These are phyloP conservation scores for Pseudomyrmex cubaensis DNA, from an alignment of 1,140 invertebrate genomes.

Conservation along the genomic window DNA sequence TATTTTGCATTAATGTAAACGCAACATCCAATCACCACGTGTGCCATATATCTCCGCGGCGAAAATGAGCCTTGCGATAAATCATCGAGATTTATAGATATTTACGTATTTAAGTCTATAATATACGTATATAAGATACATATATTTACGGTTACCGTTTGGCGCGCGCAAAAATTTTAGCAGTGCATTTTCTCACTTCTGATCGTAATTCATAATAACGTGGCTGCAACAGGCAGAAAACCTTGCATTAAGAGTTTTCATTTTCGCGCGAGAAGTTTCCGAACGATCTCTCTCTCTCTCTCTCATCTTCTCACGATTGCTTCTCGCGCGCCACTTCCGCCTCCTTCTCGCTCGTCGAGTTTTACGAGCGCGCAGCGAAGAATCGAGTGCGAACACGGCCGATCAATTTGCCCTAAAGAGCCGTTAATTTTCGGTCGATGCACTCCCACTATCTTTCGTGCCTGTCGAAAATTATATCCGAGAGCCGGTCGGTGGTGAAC, in stretches of 20 bases:
- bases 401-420: conserved; percentile 83
- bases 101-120: too few species aligned
- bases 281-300: conserved; percentile 12
- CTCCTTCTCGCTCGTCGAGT: background rate
- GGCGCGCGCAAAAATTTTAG: too few species aligned
- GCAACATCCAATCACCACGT: too few species aligned
- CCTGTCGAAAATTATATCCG: conserved; percentile 81
- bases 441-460: conserved; percentile 70
- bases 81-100: too few species aligned
- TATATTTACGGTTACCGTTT: too few species aligned
- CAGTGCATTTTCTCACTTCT: too few species aligned
- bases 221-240: too few species aligned
- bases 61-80: too few species aligned
- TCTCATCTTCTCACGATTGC: conserved; percentile 65
- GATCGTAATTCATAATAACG: too few species aligned
- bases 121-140: too few species aligned
- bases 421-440: conserved; percentile 80
- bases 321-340: conserved; percentile 37
- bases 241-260: background rate
- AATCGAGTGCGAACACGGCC: conserved; percentile 83
- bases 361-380: conserved; percentile 71
- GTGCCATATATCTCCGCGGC: too few species aligned
- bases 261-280: background rate
- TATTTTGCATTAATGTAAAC: too few species aligned
- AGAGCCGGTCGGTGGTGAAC: conserved; percentile 53